Base-by-base conservation (phyloP, 2,888 invertebrate genomes). In the Chymomyza fuscimana region DNA sequence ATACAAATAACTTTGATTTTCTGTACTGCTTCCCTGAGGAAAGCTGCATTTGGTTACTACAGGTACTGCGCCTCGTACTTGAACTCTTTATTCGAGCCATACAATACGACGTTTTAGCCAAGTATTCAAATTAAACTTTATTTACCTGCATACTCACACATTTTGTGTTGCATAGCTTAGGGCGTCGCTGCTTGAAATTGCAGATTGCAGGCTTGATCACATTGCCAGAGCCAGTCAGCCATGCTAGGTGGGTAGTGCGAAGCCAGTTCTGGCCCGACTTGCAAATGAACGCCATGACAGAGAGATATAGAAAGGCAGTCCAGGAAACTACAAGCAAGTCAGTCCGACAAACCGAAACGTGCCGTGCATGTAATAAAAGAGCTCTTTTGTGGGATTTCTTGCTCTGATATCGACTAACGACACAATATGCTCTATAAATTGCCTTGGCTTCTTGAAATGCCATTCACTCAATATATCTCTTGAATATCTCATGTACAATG, bases 141-240 rank as follows among this genome's bases (percentile, higher is more conserved):
- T 84, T 84, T 84, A 72, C 59, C 36, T n/a, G 19, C 69, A 40
- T n/a, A 16, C 67, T 25, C 58, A 46, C 67, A 25, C 32, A 32
- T 32, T 32, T 32, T 32, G 32, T 32, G 59, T 73, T 81, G 86
- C 80, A 77, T 78, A 86, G 84, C 85, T 84, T 79, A 65, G 88
- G 88, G 88, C 87, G 88, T 80, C 82, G 68, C 80, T 67, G 79
- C 72, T 77, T 81, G 84, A 88, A 84, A 88, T 85, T 85, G 81
- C 88, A 88, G 85, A 88, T 87, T 84, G 83, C 83, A 87, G 87
- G 87, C 85, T 84, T 86, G 85, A 85, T 86, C 88, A 85, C 82
- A 86, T 86, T 88, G 84, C 76, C 82, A 69, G 19, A 56, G 58
- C 29, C 67, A 73, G 68, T 69, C 74, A 78, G 19, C 9, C 16